These are phyloP conservation scores for Pristionchus japonicus DNA, from an alignment of 2,888 invertebrate genomes.

Conservation along the genomic window DNA sequence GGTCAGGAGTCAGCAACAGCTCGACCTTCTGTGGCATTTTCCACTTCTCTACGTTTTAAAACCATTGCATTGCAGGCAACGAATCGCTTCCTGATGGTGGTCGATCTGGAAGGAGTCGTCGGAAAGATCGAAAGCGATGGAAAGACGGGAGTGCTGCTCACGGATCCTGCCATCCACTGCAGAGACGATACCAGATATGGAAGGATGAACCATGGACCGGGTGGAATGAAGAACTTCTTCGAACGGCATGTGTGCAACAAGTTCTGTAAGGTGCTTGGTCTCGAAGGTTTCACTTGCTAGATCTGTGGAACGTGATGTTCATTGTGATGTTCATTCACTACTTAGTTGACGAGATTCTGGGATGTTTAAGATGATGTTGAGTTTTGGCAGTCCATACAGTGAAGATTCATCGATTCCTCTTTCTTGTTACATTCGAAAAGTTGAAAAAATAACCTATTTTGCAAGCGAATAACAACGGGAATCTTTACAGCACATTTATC, in stretches of 20 bases:
- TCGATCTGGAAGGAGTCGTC: constrained; percentile 44
- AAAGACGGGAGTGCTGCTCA: constrained; percentile 30
- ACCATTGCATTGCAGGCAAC: not conserved
- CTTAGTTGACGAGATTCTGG: no score
- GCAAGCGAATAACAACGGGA: no score
- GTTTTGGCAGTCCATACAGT: no score
- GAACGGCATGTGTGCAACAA: not conserved
- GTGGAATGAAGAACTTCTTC: constrained; percentile 43
- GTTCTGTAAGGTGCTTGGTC: constrained; percentile 24
- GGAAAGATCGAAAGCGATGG: not conserved
- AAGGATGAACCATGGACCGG: constrained; percentile 19
- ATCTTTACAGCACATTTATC: not conserved
- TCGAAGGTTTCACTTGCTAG: not conserved
- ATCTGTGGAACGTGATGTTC: no score
- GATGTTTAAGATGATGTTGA: no score
- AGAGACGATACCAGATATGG: constrained; percentile 22
- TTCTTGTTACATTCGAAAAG: no score
- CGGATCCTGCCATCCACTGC: constrained; percentile 47
- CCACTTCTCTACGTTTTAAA: not conserved
- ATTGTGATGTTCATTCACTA: no score
- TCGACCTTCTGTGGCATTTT: no score
- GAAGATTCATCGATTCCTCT: not conserved
- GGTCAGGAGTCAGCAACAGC: no score
- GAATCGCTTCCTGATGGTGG: constrained; percentile 37
- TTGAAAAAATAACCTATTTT: no score